Evolutionary conservation across 2,113 vertebrate genomes (phyloP), one percentile per base, ranked within the genome.

Genomic region (Microtus oregoni): DNA sequence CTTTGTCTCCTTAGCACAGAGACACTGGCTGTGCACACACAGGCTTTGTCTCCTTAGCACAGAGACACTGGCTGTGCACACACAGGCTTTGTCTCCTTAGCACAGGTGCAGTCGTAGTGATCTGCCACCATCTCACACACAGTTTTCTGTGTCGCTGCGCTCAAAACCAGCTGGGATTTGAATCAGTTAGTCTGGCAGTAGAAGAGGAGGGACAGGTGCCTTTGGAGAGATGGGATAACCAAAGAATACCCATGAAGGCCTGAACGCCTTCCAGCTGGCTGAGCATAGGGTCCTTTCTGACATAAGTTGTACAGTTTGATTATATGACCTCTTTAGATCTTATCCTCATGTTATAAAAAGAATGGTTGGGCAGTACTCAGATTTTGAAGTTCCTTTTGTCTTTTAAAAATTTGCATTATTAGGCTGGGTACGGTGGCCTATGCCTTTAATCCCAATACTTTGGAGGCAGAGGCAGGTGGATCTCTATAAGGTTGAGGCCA

Each of bases 121-220:
- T 24, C 38, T 78, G 50, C 52, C 41, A 17, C 65, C 24, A 0
- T 50, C 38, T 63, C 7, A 12, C 19, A 44, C 67, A 67, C 12
- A 26, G 30, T 17, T 35, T 89, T 35, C 55, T 6, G 17, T 44
- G 52, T 88, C 50, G 0, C 44, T 76, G 5, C 28, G 35, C 24
- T 77, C 12, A 10, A 13, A 70, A 4, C 30, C 55, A 44, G 35
- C 73, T 73, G 72, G 12, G 41, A 15, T 77, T 86, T 86, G 38
- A 72, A 28, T 30, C 1, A 5, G 0, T 61, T 55, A 24, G 1
- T 58, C 30, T 24, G 15, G 58, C 4, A 5, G 12, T 19, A 11
- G 63, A 38, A 50, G 4, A 32, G 61, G 68, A 68, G 38, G 30
- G 82, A 30, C 47, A 0, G 30, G 12, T 17, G 22, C 22, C 35